These are phyloP conservation scores for Deroptyus accipitrinus DNA, from an alignment of 2,113 vertebrate genomes.

Conservation along the genomic window DNA sequence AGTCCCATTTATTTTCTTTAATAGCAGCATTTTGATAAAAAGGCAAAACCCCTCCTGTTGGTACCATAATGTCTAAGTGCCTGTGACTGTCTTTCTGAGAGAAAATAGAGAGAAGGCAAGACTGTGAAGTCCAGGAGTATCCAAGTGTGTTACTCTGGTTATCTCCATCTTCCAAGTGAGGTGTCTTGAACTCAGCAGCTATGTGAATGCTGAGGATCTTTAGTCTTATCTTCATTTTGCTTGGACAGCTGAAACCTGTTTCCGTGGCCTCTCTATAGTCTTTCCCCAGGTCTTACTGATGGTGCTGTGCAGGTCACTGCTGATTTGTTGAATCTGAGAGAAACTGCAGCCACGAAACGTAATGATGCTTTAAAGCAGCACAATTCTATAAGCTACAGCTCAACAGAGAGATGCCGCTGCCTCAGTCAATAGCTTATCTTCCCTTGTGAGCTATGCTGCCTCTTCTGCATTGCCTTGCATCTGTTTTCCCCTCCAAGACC, in stretches of 20 bases:
- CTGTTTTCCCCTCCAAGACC: not conserved
- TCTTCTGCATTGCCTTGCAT: not conserved
- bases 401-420: not conserved
- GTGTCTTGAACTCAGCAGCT: not conserved
- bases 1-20: conserved; percentile 33
- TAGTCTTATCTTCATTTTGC: not conserved
- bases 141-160: not conserved
- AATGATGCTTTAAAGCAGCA: not conserved
- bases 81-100: conserved; percentile 7
- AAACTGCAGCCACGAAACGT: not conserved
- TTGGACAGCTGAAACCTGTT: not conserved
- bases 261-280: not conserved
- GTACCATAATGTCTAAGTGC: conserved; percentile 9
- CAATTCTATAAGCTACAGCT: not conserved
- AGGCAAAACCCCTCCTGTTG: not conserved
- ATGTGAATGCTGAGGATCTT: not conserved
- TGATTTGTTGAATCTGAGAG: not conserved
- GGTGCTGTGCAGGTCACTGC: not conserved
- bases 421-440: not conserved
- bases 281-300: not conserved
- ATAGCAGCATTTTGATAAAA: not conserved
- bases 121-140: not conserved
- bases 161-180: not conserved
- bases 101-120: not conserved
- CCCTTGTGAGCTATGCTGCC: not conserved